Evolutionary conservation across 1,140 invertebrate species (phyloP), one percentile per base, ranked within the genome.

Genomic region (Caenorhabditis briggsae): DNA sequence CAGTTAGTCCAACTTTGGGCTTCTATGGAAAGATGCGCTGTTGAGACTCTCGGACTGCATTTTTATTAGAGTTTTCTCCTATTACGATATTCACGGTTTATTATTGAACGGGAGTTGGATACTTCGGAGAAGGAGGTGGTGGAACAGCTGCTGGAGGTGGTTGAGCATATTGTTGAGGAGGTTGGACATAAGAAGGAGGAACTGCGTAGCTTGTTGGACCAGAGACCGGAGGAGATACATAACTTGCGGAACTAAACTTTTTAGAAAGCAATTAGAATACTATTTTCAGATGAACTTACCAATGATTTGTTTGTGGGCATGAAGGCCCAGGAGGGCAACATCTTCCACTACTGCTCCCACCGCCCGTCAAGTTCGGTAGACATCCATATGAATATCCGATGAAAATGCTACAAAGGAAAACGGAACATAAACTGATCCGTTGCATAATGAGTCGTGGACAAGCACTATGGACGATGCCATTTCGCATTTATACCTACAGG

Each of bases 41-140:
- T 3, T 33, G 33, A 33, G 33, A 1, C 33, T 33, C 33, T 33
- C 33, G 33, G 33, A 33, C 33, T 3, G 33, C 33, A 33, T 33
- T 33, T 33, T 33, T 33, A 33, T 33, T 11, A 59, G 14, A 59
- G 7, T n/a, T 18, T 58, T 18, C 16, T 18, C 7, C 14, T 2
- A 58, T 18, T 18, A n/a, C n/a, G 7, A 58, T 8, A 58, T n/a
- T 33, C 20, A 33, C 5, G 6, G 11, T 25, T 18, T 25, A 78
- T 50, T 78, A 78, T 78, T 78, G 48, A 50, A 46, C 70, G 7
- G 70, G n/a, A 50, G 46, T 50, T 78, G 70, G 46, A 50, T 78
- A 78, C 11, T 78, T 78, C 25, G 70, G 70, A 23, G 70, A 41
- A 18, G 70, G 46, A 18, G 70, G 46, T 25, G 43, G 70, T 2